Evolutionary conservation across 2,888 invertebrate species (phyloP).

Genomic region (Carterocephalus palaemon): DNA sequence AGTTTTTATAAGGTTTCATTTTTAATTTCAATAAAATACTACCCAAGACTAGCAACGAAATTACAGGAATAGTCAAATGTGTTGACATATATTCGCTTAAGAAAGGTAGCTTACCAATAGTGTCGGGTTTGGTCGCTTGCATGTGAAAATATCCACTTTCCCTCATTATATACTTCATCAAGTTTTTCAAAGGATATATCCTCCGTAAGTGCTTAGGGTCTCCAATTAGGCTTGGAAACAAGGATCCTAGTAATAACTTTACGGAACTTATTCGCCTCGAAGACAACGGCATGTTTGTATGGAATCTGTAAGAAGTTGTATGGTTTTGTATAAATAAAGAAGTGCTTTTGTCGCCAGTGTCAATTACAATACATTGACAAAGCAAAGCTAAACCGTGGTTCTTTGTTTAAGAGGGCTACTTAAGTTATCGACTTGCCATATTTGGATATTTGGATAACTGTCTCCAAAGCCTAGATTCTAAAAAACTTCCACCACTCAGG

Average conservation of each 20-base stretch:
- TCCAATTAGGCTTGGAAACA: slow-evolving; percentile 72
- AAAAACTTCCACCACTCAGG: too few species aligned
- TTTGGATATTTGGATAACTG: too few species aligned
- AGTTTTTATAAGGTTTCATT: too few species aligned
- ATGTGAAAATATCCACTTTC: slow-evolving; percentile 84
- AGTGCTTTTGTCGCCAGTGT: too few species aligned
- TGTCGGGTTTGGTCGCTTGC: slow-evolving; percentile 91
- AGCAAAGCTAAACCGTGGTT: too few species aligned
- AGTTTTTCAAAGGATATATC: slow-evolving; percentile 73
- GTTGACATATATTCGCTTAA: neutral
- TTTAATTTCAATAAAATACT: too few species aligned
- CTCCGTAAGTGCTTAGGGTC: slow-evolving; percentile 59
- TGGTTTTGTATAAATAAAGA: neutral
- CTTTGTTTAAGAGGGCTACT: too few species aligned
- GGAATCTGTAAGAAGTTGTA: slow-evolving; percentile 76
- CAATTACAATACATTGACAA: too few species aligned
- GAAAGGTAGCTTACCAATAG: slow-evolving; percentile 82
- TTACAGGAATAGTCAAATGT: too few species aligned
- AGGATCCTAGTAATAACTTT: slow-evolving; percentile 66
- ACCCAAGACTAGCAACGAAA: too few species aligned
- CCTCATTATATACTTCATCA: slow-evolving; percentile 46
- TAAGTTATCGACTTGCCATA: too few species aligned
- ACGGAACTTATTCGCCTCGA: slow-evolving; percentile 49
- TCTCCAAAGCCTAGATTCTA: too few species aligned
- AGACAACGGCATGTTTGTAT: slow-evolving; percentile 82